Percentiles rank a stretch among this genome's conserved stretches.
phyloP scores from a whole-genome alignment of 2,797 vertebrate species.

The Gobionotothen gibberifrons region DNA sequence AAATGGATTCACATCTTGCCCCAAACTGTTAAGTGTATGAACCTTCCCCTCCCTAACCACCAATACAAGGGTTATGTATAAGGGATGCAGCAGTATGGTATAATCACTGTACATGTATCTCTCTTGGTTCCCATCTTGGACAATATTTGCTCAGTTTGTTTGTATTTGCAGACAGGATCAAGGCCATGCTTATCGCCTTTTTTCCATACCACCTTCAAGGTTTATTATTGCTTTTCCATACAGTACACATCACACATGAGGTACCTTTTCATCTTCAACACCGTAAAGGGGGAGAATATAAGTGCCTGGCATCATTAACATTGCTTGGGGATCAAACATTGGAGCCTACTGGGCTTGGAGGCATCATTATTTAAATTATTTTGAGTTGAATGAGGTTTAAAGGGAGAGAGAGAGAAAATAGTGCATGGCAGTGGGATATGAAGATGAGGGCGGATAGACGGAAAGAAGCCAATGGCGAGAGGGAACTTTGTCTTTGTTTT shows the following conservation, averaged over 20 bases:
- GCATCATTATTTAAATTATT: conserved; percentile 57
- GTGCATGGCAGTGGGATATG: conserved; percentile 20
- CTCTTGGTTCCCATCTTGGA: conserved; percentile 34
- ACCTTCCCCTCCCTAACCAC: conserved; percentile 32
- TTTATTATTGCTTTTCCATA: conserved; percentile 52
- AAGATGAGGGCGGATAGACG: conserved; percentile 6
- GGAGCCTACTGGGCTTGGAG: conserved; percentile 34
- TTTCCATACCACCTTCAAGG: conserved; percentile 35
- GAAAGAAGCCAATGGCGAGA: conserved; percentile 32
- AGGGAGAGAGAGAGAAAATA: conserved; percentile 40
- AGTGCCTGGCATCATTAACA: conserved; percentile 48
- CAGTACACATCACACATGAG: conserved; percentile 27
- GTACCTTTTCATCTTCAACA: conserved; percentile 57
- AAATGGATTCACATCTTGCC: conserved; percentile 72
- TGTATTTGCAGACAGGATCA: conserved; percentile 27
- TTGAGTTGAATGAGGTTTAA: conserved; percentile 57
- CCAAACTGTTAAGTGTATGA: conserved; percentile 61
- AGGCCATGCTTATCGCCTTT: conserved; percentile 36
- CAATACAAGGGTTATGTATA: conserved; percentile 23
- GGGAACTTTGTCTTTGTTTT: conserved; percentile 61
- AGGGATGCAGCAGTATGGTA: conserved; percentile 22
- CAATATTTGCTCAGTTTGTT: conserved; percentile 33
- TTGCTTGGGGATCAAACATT: conserved; percentile 41
- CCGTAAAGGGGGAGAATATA: conserved; percentile 28
- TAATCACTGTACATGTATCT: conserved; percentile 42